Evolutionary conservation across 2,888 invertebrate species (phyloP).

Genomic region (Villa cingulata): DNA sequence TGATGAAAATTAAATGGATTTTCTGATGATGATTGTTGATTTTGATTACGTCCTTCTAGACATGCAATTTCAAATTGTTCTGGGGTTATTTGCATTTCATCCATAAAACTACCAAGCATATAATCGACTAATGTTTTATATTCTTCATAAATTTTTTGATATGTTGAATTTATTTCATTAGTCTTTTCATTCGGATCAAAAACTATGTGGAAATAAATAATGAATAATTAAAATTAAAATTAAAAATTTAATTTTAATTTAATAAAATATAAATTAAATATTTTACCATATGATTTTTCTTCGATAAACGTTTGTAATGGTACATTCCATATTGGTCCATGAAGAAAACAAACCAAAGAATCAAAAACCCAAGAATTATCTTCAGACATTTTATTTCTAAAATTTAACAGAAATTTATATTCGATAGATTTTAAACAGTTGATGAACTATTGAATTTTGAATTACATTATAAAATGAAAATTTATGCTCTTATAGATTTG

Average conservation of each 20-base stretch:
- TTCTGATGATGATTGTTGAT: conserved; percentile 22
- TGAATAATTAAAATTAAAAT: not conserved
- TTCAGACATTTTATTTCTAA: no score
- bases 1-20: conserved; percentile 47
- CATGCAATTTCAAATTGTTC: conserved; percentile 80
- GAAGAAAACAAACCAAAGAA: conserved; percentile 77
- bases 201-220: conserved; percentile 39
- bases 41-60: conserved; percentile 34
- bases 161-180: conserved; percentile 54
- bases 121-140: conserved; percentile 85
- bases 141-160: conserved; percentile 64
- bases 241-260: no score
- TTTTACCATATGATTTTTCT: conserved; percentile 79
- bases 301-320: conserved; percentile 85
- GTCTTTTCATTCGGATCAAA: conserved; percentile 64
- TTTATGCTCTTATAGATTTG: no score
- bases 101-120: conserved; percentile 83
- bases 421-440: no score
- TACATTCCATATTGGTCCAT: conserved; percentile 86
- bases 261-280: no score
- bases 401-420: no score
- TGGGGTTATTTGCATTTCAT: conserved; percentile 76
- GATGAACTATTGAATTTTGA: no score
- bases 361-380: conserved; percentile 83
- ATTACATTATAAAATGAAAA: no score